These are phyloP conservation scores for Bombus polaris DNA, from an alignment of 1,140 invertebrate genomes.

Conservation along the genomic window DNA sequence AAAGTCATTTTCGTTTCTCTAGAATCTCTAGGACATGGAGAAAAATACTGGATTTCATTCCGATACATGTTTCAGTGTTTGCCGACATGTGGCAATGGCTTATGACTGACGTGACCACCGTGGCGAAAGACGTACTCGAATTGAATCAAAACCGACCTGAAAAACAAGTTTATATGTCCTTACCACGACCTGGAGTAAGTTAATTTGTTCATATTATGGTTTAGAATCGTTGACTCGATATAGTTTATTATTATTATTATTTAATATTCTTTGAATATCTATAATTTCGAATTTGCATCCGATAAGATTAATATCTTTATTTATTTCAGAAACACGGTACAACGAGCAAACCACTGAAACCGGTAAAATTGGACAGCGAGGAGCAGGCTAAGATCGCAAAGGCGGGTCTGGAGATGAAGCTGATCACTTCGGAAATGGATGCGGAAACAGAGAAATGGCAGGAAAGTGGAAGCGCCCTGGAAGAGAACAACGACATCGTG, in stretches of 20 bases:
- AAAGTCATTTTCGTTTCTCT: not conserved
- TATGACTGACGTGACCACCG: constrained; percentile 92
- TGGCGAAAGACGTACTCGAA: constrained; percentile 95
- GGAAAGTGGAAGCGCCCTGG: constrained; percentile 86
- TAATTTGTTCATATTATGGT: not conserved
- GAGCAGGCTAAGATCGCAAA: constrained; percentile 99
- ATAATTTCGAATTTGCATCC: too few species aligned
- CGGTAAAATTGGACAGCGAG: constrained; percentile 94
- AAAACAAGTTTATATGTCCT: constrained; percentile 96
- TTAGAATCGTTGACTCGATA: not conserved
- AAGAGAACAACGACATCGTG: constrained; percentile 98
- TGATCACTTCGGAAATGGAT: constrained; percentile 98
- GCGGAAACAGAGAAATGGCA: constrained; percentile 98
- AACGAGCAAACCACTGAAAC: constrained; percentile 96
- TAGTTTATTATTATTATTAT: not conserved
- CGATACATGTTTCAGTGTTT: constrained; percentile 87
- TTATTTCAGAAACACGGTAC: constrained; percentile 95
- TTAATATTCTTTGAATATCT: too few species aligned
- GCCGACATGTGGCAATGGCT: constrained; percentile 98
- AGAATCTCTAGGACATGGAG: too few species aligned
- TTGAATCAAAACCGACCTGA: constrained; percentile 90
- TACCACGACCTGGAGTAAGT: constrained; percentile 96
- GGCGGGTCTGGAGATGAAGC: constrained; percentile 98
- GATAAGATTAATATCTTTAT: not conserved
- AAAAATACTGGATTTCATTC: not conserved